Conservation (phyloP, 2,797 vertebrate species). For the Cryptoprocta ferox region DNA sequence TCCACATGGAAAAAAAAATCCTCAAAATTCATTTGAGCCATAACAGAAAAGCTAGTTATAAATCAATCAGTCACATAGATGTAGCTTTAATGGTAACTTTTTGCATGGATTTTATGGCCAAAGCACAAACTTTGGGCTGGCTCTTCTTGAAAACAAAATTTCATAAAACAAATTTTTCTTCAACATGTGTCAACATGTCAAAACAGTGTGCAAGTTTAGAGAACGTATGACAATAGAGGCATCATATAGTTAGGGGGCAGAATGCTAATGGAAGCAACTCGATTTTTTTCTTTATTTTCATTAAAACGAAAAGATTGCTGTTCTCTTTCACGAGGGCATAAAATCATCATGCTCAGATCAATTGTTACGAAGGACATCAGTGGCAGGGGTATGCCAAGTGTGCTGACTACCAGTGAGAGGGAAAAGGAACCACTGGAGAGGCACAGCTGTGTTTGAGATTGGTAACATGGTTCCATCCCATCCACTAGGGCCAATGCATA, state of each 20-base stretch:
- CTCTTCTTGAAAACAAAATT: conserved; percentile 53
- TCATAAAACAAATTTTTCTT: conserved; percentile 8
- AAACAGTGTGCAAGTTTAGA: neutral
- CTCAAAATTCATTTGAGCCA: neutral
- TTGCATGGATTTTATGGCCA: neutral
- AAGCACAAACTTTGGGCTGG: neutral
- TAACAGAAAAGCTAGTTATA: neutral
- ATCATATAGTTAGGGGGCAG: neutral
- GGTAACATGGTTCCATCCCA: neutral
- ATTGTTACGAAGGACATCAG: neutral
- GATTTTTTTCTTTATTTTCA: neutral
- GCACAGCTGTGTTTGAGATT: neutral
- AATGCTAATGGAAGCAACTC: neutral
- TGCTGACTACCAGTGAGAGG: neutral
- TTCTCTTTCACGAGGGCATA: neutral
- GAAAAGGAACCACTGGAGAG: neutral
- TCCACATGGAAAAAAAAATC: neutral
- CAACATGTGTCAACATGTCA: neutral
- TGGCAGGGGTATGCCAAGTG: conserved; percentile 40
- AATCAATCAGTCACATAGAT: neutral
- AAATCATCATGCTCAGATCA: neutral
- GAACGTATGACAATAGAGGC: conserved; percentile 16
- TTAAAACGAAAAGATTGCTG: neutral
- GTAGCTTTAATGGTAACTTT: neutral
- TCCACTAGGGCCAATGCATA: neutral